Evolutionary conservation across 2,113 vertebrate species (phyloP).

Genomic region (Syrmaticus mikado): DNA sequence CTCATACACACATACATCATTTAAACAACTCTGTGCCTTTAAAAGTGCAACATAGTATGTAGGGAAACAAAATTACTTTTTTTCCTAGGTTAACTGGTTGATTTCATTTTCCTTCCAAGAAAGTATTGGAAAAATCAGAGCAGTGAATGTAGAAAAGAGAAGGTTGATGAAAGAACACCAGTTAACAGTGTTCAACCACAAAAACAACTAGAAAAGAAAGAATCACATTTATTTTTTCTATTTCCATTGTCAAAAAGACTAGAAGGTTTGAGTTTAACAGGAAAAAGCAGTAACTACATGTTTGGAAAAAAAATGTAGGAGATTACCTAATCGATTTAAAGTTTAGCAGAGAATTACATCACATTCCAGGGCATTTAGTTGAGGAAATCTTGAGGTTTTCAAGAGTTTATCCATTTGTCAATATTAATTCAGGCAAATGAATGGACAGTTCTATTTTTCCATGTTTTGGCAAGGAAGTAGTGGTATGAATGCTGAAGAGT

Average conservation of each 20-base stretch:
- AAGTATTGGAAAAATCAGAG: not conserved
- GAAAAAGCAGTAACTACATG: not conserved
- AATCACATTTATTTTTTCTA: fast-evolving
- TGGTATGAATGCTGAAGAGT: not conserved
- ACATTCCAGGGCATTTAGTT: not conserved
- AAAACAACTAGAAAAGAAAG: not conserved
- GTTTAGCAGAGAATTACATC: not conserved
- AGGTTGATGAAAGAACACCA: not conserved
- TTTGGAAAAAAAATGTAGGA: not conserved
- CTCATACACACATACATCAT: not conserved
- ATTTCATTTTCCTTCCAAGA: not conserved
- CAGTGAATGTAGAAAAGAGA: not conserved
- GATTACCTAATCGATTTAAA: not conserved
- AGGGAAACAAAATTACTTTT: not conserved
- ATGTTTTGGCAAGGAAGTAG: not conserved
- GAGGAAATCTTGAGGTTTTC: not conserved
- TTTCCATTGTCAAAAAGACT: not conserved
- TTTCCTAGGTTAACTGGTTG: not conserved
- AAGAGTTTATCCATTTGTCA: not conserved
- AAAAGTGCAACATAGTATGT: not conserved
- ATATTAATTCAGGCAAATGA: not conserved
- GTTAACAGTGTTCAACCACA: not conserved
- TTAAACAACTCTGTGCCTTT: not conserved
- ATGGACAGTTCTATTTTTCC: not conserved
- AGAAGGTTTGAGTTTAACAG: not conserved